A percentile compares a stretch with the other conserved stretches of the same genome.
Conservation (phyloP, 35 echinoderm and acorn worm genomes). For the Ophioderma brevispina region DNA sequence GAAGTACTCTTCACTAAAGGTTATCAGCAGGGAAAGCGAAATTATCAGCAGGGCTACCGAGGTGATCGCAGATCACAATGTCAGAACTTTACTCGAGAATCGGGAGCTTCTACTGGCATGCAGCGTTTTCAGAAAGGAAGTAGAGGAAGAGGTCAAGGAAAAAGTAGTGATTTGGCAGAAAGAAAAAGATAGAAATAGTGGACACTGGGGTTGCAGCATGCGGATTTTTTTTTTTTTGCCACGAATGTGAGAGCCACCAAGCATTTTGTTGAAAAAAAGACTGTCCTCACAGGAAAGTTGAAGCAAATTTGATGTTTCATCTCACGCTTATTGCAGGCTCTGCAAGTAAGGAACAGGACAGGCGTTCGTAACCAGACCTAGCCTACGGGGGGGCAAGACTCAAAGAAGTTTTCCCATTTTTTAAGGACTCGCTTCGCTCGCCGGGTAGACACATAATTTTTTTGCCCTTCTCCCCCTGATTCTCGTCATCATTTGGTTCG, state of each 20-base stretch:
- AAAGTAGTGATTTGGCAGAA: not conserved
- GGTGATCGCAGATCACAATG: not conserved
- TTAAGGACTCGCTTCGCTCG: no score
- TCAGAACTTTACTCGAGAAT: no score
- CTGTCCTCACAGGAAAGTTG: not conserved
- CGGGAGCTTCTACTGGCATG: no score
- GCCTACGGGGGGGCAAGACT: no score
- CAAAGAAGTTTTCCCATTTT: no score
- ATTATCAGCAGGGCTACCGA: no score
- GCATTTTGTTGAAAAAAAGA: not conserved
- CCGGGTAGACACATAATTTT: no score
- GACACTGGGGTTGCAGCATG: not conserved
- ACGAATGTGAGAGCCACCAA: not conserved
- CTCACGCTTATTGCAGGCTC: not conserved
- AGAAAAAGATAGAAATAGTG: not conserved
- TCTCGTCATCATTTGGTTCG: no score
- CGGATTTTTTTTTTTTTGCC: no score
- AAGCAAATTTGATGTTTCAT: not conserved
- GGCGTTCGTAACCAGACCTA: no score
- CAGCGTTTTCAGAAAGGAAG: not conserved
- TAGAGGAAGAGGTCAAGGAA: not conserved
- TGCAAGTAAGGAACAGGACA: not conserved
- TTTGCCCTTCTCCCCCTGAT: no score
- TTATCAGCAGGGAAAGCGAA: not conserved
- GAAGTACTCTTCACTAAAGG: not conserved